phyloP scores from a whole-genome alignment of 2,888 invertebrate species.

The Heliothis peltigera region DNA sequence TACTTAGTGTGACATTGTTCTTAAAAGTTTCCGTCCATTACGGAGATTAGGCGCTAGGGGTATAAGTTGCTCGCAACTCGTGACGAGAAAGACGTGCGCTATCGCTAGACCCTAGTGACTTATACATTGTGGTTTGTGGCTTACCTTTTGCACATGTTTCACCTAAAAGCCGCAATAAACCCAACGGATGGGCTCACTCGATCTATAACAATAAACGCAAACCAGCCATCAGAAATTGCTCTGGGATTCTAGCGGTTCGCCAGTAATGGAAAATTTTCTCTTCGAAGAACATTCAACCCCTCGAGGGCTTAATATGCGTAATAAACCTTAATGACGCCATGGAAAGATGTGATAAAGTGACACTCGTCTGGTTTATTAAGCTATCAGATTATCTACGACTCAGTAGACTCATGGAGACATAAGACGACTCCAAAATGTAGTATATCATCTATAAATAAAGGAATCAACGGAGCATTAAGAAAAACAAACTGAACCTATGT shows the following conservation, averaged over 20 bases:
- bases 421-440: constrained; percentile 63
- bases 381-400: constrained; percentile 52
- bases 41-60: constrained; percentile 47
- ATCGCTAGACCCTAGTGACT: constrained; percentile 40
- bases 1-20: constrained; percentile 49
- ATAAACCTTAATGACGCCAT: constrained; percentile 59
- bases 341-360: constrained; percentile 59
- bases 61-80: constrained; percentile 39
- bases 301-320: constrained; percentile 45
- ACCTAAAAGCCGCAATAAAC: constrained; percentile 36
- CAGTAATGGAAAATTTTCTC: constrained; percentile 38
- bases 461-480: constrained; percentile 75
- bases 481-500: constrained; percentile 73
- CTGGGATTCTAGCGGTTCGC: constrained; percentile 30
- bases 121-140: constrained; percentile 10
- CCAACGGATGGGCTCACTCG: constrained; percentile 9
- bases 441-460: constrained; percentile 75
- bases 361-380: constrained; percentile 52
- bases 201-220: constrained; percentile 25
- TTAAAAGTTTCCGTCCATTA: constrained; percentile 58
- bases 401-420: constrained; percentile 57
- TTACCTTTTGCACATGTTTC: constrained; percentile 38
- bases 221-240: constrained; percentile 21
- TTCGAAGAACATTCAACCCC: constrained; percentile 46
- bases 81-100: constrained; percentile 52